Evolutionary conservation across 92 coral and sea anemone species (phyloP), one percentile per base, ranked within the genome.

Genomic region (Zoanthus gigantus): DNA sequence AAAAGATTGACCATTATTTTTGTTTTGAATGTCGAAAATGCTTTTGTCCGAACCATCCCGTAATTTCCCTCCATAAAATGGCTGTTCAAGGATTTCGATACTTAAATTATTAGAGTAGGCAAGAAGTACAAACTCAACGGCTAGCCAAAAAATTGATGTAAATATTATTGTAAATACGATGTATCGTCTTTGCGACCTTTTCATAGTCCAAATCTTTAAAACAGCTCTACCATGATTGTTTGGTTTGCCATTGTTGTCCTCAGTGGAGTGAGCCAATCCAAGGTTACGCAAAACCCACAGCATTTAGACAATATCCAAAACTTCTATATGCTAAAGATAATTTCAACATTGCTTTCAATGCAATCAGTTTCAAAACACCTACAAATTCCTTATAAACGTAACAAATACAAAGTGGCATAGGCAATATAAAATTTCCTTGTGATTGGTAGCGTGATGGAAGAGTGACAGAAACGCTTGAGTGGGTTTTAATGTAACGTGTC

Each of bases 101-200:
- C 83, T 90, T 50, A 95, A 79, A 9, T 83, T 93, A 44, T 88
- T 91, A 45, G 98, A 93, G 79, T 95, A 95, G 68, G 81, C 90
- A 13, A 95, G 86, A 29, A 95, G 86, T 14, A 90, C 79, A 10
- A 95, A 32, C 74, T 95, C 98, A 18, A 95, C 66, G 0, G 92
- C 84, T 67, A 95, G 79, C 98, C 98, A 95, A 78, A 95, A 95
- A 52, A 91, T 87, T 34, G 98, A 93, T 9, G 98, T 95, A 46
- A 93, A 77, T 76, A 95, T 89, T 13, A 95, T 74, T 53, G 98
- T 93, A 13, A 87, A 86, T 3, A 93, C 79, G 31, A 95, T 91
- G 88, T 95, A 95, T 85, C 96, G 93, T 76, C 89, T 91, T 65
- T 89, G 88, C 76, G 93, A 75, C 44, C 92, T 85, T 66, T 90